Evolutionary conservation across 2,888 invertebrate species (phyloP).

Genomic region (Conus canariensis): DNA sequence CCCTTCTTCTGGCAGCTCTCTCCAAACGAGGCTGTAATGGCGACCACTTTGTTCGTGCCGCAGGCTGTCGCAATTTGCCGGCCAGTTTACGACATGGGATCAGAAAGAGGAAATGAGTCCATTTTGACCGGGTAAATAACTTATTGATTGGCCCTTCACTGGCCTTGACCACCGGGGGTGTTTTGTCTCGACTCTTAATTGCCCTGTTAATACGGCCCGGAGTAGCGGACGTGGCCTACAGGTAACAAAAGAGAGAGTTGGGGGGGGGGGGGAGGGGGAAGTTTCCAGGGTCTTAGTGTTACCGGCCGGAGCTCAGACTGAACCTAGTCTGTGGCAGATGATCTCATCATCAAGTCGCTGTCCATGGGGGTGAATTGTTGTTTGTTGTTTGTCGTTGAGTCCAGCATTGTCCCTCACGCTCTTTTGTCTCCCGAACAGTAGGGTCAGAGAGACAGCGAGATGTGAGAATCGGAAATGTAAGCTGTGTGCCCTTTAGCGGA

Average conservation of each 20-base stretch:
- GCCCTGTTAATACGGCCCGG: not conserved
- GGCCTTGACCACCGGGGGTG: conserved; percentile 15
- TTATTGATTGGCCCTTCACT: conserved; percentile 12
- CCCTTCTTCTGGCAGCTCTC: not conserved
- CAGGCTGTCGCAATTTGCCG: conserved; percentile 17
- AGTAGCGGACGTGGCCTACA: not conserved
- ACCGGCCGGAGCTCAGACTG: not conserved
- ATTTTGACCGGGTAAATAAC: not conserved
- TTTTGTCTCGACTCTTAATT: conserved; percentile 35
- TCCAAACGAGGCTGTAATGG: conserved; percentile 21
- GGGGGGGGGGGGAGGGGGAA: not conserved
- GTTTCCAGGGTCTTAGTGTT: not conserved
- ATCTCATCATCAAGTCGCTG: not conserved
- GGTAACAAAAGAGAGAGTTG: conserved; percentile 21
- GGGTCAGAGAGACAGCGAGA: not conserved
- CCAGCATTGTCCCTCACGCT: too few species aligned
- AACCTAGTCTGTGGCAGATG: not conserved
- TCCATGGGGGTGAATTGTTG: not conserved
- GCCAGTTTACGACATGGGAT: conserved; percentile 27
- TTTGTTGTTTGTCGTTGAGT: too few species aligned
- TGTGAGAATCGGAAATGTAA: not conserved
- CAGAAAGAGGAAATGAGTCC: conserved; percentile 26
- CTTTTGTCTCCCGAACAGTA: not conserved
- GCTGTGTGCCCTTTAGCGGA: too few species aligned
- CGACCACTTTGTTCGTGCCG: conserved; percentile 18